Conservation (phyloP, 2,797 vertebrate genomes). For the Lacerta viridis region DNA sequence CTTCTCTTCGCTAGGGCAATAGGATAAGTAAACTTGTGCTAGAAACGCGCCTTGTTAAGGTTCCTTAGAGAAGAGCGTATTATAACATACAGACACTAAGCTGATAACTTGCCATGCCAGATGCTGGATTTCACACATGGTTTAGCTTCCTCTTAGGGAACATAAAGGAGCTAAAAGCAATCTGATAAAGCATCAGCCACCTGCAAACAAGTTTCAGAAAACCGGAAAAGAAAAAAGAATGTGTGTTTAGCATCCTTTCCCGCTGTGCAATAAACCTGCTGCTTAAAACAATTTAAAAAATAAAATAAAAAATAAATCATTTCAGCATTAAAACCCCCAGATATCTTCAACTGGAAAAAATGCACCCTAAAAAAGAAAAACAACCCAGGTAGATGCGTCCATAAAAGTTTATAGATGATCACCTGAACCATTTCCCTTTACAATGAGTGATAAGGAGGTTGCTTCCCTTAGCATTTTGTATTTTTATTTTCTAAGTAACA, state of each 20-base stretch:
- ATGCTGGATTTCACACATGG: not conserved
- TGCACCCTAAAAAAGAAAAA: not conserved
- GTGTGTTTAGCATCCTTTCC: slow-evolving; percentile 13
- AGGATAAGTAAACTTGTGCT: slow-evolving; percentile 19
- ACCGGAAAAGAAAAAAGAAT: slow-evolving; percentile 33
- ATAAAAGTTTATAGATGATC: not conserved
- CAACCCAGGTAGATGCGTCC: too few species aligned
- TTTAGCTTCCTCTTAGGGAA: slow-evolving; percentile 46
- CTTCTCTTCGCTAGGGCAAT: not conserved
- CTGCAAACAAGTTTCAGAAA: not conserved
- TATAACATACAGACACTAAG: not conserved
- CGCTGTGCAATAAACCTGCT: slow-evolving; percentile 45
- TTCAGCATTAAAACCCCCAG: slow-evolving; percentile 33
- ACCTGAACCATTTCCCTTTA: not conserved
- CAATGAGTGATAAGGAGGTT: slow-evolving; percentile 19
- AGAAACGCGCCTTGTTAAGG: not conserved
- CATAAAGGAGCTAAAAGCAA: slow-evolving; percentile 49
- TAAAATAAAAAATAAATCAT: not conserved
- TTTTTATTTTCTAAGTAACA: slow-evolving; percentile 44
- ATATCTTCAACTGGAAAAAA: slow-evolving; percentile 23
- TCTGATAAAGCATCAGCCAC: slow-evolving; percentile 45
- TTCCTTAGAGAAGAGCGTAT: not conserved
- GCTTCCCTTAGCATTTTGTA: slow-evolving; percentile 47
- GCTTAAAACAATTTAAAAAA: slow-evolving; percentile 6
- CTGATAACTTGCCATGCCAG: not conserved